These are phyloP conservation scores for Mercenaria mercenaria DNA, from an alignment of 1,140 invertebrate species.

Conservation along the genomic window DNA sequence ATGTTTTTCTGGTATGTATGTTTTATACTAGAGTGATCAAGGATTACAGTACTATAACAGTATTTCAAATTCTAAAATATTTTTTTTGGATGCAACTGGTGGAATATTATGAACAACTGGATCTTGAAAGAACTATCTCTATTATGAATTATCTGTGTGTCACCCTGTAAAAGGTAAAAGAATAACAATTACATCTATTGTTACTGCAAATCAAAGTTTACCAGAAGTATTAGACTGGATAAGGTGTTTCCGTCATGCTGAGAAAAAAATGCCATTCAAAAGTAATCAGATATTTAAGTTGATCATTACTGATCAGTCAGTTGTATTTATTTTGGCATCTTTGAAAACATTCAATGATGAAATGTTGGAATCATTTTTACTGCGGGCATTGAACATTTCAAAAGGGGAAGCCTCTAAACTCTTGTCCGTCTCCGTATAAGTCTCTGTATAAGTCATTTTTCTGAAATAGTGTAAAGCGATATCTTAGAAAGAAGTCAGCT, in stretches of 20 bases:
- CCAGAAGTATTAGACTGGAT: constrained; percentile 29
- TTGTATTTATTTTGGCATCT: constrained; percentile 24
- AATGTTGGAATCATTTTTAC: background rate
- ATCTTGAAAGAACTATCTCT: background rate
- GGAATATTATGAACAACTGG: background rate
- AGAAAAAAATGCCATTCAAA: background rate
- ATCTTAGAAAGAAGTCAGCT: background rate
- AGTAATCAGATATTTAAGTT: background rate
- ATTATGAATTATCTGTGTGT: constrained; percentile 18
- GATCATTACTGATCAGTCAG: constrained; percentile 24
- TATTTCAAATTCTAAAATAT: background rate
- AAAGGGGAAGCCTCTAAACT: background rate
- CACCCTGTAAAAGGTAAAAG: constrained; percentile 12
- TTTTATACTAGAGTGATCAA: constrained; percentile 8
- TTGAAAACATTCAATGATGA: constrained; percentile 29
- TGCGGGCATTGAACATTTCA: background rate
- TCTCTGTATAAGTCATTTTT: constrained; percentile 6
- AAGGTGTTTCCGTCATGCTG: constrained; percentile 1
- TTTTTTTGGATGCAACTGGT: constrained; percentile 49
- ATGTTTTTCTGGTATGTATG: background rate
- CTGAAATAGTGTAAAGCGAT: background rate
- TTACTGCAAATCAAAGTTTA: constrained; percentile 22
- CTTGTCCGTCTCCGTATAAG: background rate
- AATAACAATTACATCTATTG: constrained; percentile 19
- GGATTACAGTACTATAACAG: constrained; percentile 11